phyloP scores from a whole-genome alignment of 1,140 invertebrate species.

The Ephestia elutella region DNA sequence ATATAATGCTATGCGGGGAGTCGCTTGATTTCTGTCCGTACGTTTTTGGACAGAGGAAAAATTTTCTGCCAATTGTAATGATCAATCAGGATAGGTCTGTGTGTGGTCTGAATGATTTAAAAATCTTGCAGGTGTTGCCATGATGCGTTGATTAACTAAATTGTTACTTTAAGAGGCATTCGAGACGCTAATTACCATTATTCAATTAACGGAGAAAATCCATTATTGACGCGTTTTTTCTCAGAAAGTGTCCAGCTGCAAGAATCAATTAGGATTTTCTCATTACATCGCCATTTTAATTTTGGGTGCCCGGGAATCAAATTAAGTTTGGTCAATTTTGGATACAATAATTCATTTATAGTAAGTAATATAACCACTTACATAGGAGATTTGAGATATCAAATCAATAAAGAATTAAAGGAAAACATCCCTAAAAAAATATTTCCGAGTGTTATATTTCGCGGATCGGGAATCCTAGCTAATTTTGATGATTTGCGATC shows the following conservation, averaged over 20 bases:
- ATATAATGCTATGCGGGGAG: too few species aligned
- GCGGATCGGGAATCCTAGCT: too few species aligned
- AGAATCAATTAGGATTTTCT: neutral
- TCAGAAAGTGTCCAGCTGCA: neutral
- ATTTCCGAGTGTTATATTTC: too few species aligned
- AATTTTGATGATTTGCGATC: too few species aligned
- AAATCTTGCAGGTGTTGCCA: neutral
- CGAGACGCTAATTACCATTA: neutral
- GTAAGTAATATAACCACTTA: too few species aligned
- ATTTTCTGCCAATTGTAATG: too few species aligned
- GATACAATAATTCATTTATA: neutral
- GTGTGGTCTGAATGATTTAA: neutral
- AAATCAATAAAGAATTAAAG: too few species aligned
- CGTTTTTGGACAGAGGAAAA: too few species aligned
- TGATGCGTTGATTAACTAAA: neutral
- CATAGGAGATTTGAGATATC: too few species aligned
- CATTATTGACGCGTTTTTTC: neutral
- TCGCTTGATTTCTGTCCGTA: too few species aligned
- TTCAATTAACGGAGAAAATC: neutral
- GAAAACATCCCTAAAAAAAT: too few species aligned
- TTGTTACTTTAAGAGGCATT: neutral
- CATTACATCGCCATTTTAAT: constrained; percentile 3
- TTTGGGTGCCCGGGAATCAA: neutral
- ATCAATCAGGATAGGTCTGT: too few species aligned
- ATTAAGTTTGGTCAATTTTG: neutral